Base-by-base conservation (phyloP, 2,113 vertebrate genomes). In the Prochilodus magdalenae region DNA sequence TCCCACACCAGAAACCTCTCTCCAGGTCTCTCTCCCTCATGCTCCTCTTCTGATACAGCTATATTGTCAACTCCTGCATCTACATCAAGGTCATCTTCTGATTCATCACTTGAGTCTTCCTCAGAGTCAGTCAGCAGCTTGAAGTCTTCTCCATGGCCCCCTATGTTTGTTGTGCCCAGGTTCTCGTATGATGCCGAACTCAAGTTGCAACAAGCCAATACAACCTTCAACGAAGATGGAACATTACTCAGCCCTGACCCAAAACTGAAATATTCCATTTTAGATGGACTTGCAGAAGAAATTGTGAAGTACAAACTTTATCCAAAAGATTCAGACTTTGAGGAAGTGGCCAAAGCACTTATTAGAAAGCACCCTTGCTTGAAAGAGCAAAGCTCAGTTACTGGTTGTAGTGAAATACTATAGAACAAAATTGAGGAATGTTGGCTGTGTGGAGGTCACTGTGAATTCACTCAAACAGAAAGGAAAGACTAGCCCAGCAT, bases 201-300 rank as follows among this genome's bases (percentile, higher is more conserved):
- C 40, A 76, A 87, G 65, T 59, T 74, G 55, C 51, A 84, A 72
- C 69, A 65, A 33, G 53, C 67, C 12, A 77, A 84, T 63, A n/a
- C 62, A 60, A 44, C 57, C 0, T 75, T 75, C 55, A 82, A 18
- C 24, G 40, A 44, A 44, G 11, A 44, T 44, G 40, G 8, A 30
- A 69, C 24, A 15, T 57, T 70, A 1, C 83, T 83, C 33, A 83
- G 14, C 30, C 80, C 79, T 71, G 80, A 80, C 72, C 60, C 67
- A 20, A 80, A 85, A 63, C 80, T 87, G 73, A 87, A 62, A 27
- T 76, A 36, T 2, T 67, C 74, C 47, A 85, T 87, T 77, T 74
- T 85, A 20, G 81, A 87, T 29, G 80, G 77, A 26, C 49, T 87
- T 22, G 60, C 75, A 16, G 59, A 80, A 80, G 80, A 85, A 59